Evolutionary conservation across 2,113 vertebrate genomes (phyloP).

Genomic region (Mormyrus iriodes): DNA sequence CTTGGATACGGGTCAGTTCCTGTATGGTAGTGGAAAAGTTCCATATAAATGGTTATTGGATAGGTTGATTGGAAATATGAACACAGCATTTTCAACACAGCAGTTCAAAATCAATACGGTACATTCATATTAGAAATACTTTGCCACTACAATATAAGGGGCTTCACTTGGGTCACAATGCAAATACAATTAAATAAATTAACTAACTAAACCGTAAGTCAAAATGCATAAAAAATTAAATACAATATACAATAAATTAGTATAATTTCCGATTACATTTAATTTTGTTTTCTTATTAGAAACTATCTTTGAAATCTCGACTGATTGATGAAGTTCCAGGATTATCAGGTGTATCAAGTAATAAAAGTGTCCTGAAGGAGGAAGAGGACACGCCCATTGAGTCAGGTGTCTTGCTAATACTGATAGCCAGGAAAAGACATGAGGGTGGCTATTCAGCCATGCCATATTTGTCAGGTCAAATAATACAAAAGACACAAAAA

Average conservation of each 20-base stretch:
- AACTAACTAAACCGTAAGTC: neutral
- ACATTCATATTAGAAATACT: neutral
- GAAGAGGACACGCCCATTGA: neutral
- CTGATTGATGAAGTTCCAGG: neutral
- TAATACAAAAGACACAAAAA: neutral
- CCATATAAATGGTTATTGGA: neutral
- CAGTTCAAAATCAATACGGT: neutral
- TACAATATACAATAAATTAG: neutral
- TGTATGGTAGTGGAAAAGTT: neutral
- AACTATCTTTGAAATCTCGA: neutral
- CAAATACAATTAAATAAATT: neutral
- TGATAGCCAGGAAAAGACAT: neutral
- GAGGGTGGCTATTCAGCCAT: neutral
- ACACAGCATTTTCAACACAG: neutral
- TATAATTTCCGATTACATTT: neutral
- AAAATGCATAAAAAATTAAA: neutral
- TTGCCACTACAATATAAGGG: neutral
- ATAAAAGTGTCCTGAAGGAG: constrained; percentile 77
- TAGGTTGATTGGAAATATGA: neutral
- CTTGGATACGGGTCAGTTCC: neutral
- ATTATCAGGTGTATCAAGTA: constrained; percentile 72
- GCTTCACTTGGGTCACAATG: neutral
- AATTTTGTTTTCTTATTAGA: neutral
- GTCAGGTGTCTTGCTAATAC: too few relatives aligned
- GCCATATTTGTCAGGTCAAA: neutral